These are phyloP conservation scores for Saccopteryx bilineata DNA, from an alignment of 2,113 vertebrate genomes.

Conservation along the genomic window DNA sequence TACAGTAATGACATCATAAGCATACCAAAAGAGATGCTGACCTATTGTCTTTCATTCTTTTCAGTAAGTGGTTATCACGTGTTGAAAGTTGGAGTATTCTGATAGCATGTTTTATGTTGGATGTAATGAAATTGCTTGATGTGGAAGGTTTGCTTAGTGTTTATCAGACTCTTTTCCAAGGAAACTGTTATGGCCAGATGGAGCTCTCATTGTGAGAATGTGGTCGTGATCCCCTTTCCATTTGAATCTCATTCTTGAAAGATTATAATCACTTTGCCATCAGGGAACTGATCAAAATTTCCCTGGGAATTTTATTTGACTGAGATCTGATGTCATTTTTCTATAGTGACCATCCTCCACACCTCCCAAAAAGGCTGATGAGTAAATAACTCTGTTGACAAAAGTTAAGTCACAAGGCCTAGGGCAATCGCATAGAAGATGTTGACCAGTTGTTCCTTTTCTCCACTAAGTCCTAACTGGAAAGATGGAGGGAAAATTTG, in stretches of 20 bases:
- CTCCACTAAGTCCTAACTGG: not conserved
- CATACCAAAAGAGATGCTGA: not conserved
- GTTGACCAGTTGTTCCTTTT: slow-evolving; percentile 1
- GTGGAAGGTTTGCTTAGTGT: not conserved
- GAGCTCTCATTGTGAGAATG: not conserved
- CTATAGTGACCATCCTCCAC: not conserved
- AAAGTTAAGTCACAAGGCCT: not conserved
- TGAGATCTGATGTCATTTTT: slow-evolving; percentile 51
- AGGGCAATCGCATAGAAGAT: not conserved
- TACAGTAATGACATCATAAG: not conserved
- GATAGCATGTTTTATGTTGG: slow-evolving; percentile 29
- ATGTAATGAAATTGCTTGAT: not conserved
- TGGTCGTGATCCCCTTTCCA: not conserved
- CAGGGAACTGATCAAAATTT: not conserved
- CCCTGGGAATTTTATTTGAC: slow-evolving; percentile 25
- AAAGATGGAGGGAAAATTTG: not conserved
- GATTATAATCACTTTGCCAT: not conserved
- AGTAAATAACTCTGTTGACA: not conserved
- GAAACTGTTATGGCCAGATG: not conserved
- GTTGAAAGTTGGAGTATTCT: not conserved
- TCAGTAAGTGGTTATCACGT: not conserved
- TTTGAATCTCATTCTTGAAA: not conserved
- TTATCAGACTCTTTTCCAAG: slow-evolving; percentile 13
- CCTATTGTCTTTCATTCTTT: not conserved
- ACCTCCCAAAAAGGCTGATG: not conserved